These are phyloP conservation scores for Heliothis subflexa DNA, from an alignment of 1,140 invertebrate genomes.

Conservation along the genomic window DNA sequence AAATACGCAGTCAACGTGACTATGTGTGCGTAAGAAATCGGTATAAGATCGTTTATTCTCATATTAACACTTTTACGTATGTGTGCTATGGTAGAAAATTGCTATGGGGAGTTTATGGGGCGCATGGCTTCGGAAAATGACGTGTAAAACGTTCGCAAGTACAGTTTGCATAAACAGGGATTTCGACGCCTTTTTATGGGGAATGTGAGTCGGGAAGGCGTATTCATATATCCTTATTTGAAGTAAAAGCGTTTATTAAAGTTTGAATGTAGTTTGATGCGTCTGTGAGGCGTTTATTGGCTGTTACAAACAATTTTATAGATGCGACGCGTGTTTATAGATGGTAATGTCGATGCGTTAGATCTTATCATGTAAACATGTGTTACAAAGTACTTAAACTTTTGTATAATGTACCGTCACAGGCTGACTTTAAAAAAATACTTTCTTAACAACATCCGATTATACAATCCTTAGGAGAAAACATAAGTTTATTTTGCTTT, in stretches of 20 bases:
- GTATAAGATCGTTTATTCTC: slow-evolving; percentile 15
- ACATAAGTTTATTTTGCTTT: too few relatives aligned
- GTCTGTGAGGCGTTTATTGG: slow-evolving; percentile 1
- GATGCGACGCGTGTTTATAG: neutral
- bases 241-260: slow-evolving; percentile 13
- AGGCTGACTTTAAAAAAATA: too few relatives aligned
- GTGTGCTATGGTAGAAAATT: slow-evolving; percentile 39
- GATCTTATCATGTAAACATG: neutral
- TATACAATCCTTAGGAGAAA: too few relatives aligned
- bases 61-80: neutral
- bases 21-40: slow-evolving; percentile 4
- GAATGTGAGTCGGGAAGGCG: neutral
- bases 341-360: neutral
- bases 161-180: slow-evolving; percentile 35
- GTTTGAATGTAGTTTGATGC: slow-evolving; percentile 9
- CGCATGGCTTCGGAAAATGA: slow-evolving; percentile 43
- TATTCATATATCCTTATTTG: neutral
- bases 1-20: neutral
- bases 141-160: slow-evolving; percentile 32
- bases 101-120: slow-evolving; percentile 39
- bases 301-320: neutral
- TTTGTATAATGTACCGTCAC: too few relatives aligned
- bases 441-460: too few relatives aligned
- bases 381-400: too few relatives aligned
- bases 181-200: slow-evolving; percentile 22